phyloP scores from a whole-genome alignment of 1,140 invertebrate species.

The Galendromus occidentalis region DNA sequence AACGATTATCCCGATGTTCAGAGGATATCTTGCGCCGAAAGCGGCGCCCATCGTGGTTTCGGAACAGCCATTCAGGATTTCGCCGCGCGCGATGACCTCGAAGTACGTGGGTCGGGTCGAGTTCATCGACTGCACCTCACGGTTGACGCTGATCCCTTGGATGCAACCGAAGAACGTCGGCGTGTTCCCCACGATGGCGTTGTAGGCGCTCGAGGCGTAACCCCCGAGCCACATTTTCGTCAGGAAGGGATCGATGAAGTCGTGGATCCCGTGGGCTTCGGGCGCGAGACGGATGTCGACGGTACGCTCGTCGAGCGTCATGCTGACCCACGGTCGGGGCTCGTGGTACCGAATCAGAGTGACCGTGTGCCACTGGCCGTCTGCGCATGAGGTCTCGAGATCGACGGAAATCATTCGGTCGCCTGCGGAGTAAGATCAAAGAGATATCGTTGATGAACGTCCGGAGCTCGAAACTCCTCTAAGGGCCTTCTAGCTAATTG shows the following conservation, averaged over 20 bases:
- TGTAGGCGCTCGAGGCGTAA: not conserved
- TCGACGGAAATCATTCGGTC: not conserved
- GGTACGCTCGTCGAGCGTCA: not conserved
- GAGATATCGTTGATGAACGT: too few species aligned
- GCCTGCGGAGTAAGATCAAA: not conserved
- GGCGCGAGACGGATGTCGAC: not conserved
- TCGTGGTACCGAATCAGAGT: not conserved
- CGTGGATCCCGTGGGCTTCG: conserved; percentile 43
- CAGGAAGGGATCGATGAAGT: conserved; percentile 72
- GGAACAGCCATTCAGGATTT: conserved; percentile 33
- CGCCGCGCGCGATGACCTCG: conserved; percentile 41
- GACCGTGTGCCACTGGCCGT: conserved; percentile 10
- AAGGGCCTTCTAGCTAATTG: too few species aligned
- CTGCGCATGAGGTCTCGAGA: not conserved
- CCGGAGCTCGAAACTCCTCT: too few species aligned
- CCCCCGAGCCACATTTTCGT: conserved; percentile 56
- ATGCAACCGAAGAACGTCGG: conserved; percentile 59
- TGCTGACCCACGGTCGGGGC: not conserved
- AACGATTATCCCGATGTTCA: conserved; percentile 70
- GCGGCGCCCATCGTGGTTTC: conserved; percentile 35
- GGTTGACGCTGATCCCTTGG: conserved; percentile 67
- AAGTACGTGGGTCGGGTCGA: conserved; percentile 57
- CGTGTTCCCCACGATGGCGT: not conserved
- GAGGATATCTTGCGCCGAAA: conserved; percentile 53
- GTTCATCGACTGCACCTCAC: conserved; percentile 66